These are phyloP conservation scores for Potorous gilbertii DNA, from an alignment of 2,797 vertebrate genomes.

Conservation along the genomic window DNA sequence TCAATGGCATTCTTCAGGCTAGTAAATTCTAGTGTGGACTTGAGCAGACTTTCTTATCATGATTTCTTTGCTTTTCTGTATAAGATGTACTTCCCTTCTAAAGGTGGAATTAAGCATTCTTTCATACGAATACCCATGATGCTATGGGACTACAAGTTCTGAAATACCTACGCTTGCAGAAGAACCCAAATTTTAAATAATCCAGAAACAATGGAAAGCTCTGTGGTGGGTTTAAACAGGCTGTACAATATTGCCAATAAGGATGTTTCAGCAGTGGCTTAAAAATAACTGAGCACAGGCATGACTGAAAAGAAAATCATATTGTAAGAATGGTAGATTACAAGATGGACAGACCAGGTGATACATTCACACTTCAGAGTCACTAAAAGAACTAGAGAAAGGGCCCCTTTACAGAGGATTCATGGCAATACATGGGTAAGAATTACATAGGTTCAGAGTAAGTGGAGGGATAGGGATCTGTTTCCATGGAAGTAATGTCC, in stretches of 20 bases:
- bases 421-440: background rate
- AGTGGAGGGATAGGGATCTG: background rate
- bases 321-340: background rate
- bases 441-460: background rate
- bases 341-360: background rate
- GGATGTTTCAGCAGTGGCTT: background rate
- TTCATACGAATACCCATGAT: background rate
- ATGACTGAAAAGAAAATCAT: background rate
- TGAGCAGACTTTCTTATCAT: background rate
- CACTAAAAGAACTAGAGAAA: background rate
- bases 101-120: background rate
- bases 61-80: background rate
- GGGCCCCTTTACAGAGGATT: background rate
- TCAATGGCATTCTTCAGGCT: background rate
- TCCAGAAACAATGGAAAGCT: background rate
- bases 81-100: background rate
- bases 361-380: background rate
- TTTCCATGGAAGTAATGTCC: background rate
- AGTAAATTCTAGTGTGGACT: background rate
- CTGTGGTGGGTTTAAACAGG: background rate
- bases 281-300: background rate
- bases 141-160: background rate
- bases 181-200: background rate
- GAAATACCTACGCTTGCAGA: background rate
- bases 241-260: background rate